Conservation (phyloP, 2,797 vertebrate species). For the Fistularia tabacaria region DNA sequence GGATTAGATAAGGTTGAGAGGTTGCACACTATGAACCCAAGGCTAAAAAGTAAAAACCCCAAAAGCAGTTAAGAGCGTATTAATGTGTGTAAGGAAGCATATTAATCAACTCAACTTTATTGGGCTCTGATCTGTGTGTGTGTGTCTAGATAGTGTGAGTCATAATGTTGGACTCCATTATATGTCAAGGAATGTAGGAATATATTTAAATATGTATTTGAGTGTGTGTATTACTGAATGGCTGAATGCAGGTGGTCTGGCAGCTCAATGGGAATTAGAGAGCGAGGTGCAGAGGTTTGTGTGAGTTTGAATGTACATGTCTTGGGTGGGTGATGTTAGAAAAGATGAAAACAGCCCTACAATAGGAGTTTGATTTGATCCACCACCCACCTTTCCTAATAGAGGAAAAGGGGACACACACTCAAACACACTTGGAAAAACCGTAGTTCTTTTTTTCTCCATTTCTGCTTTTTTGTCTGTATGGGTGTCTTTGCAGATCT, state of each 20-base stretch:
- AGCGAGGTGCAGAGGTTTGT: constrained; percentile 46
- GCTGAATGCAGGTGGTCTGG: constrained; percentile 64
- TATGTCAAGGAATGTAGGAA: no score
- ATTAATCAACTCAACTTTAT: constrained; percentile 81
- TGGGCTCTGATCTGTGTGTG: constrained; percentile 38
- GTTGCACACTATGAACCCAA: constrained; percentile 77
- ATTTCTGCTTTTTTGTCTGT: constrained; percentile 45
- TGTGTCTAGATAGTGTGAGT: constrained; percentile 1
- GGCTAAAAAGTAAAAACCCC: constrained; percentile 81
- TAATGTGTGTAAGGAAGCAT: constrained; percentile 83
- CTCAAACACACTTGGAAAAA: constrained; percentile 31
- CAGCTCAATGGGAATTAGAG: constrained; percentile 55
- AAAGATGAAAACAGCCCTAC: constrained; percentile 62
- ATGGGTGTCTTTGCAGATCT: constrained; percentile 18
- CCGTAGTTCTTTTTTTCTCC: constrained; percentile 37
- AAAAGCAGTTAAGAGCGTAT: constrained; percentile 84
- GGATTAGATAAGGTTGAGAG: constrained; percentile 81
- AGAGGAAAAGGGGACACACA: constrained; percentile 40
- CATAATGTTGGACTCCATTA: no score
- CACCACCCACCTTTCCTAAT: constrained; percentile 55
- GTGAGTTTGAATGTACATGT: constrained; percentile 29
- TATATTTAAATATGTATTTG: constrained; percentile 8
- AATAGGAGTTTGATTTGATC: constrained; percentile 69
- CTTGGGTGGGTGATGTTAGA: constrained; percentile 37
- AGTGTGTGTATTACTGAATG: constrained; percentile 41